Percentiles rank a stretch among this genome's conserved stretches.
These are phyloP conservation scores for Sebastes matsubarae DNA, from an alignment of 2,797 vertebrate genomes.

Conservation along the genomic window DNA sequence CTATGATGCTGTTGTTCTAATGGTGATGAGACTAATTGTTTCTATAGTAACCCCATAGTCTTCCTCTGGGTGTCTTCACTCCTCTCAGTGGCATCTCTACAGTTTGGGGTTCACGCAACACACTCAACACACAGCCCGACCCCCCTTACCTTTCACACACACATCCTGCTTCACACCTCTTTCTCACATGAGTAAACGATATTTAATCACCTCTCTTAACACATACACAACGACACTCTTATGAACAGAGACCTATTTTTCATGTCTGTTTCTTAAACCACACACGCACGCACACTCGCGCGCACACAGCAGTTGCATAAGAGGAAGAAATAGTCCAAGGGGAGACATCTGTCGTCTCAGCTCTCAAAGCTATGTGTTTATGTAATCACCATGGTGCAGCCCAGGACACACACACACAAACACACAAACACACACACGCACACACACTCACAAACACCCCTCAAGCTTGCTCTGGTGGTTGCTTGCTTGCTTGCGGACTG, in stretches of 20 bases:
- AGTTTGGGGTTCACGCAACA: background rate
- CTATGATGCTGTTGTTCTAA: constrained; percentile 45
- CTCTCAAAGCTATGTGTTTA: constrained; percentile 71
- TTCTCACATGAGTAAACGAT: constrained; percentile 14
- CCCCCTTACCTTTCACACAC: background rate
- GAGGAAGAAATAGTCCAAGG: constrained; percentile 71
- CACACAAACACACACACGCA: background rate
- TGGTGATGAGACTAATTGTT: constrained; percentile 48
- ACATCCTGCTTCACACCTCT: constrained; percentile 14
- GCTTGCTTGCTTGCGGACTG: constrained; percentile 4
- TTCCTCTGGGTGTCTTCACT: background rate
- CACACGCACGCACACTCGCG: background rate
- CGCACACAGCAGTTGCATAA: constrained; percentile 67
- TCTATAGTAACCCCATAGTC: constrained; percentile 12
- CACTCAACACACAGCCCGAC: background rate
- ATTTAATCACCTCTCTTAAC: background rate
- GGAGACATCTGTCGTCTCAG: constrained; percentile 76
- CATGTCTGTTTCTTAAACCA: constrained; percentile 10
- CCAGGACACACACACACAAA: constrained; percentile 1
- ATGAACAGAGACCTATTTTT: constrained; percentile 30
- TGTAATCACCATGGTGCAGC: constrained; percentile 68
- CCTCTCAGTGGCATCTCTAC: background rate
- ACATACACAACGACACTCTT: constrained; percentile 7
- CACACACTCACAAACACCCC: background rate
- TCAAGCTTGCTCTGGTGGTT: constrained; percentile 21